phyloP scores from a whole-genome alignment of 2,888 invertebrate genomes.

The Stenodera caucasica region DNA sequence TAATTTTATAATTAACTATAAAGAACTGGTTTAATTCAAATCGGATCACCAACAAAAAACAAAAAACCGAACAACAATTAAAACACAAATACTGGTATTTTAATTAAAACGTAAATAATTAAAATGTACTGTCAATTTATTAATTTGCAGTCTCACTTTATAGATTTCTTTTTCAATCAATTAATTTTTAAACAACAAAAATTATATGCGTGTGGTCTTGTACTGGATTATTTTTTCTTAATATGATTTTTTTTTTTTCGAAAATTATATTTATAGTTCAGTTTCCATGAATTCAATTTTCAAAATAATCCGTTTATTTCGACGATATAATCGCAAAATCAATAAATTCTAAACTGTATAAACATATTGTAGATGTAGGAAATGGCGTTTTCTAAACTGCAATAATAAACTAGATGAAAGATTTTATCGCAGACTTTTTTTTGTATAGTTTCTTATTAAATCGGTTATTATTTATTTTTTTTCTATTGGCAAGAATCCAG shows the following conservation, averaged over 20 bases:
- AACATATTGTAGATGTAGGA: neutral
- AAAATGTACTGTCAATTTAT: conserved; percentile 8
- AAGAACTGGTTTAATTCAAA: conserved; percentile 3
- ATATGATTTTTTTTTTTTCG: neutral
- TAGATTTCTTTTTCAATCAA: neutral
- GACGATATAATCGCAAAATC: conserved; percentile 6
- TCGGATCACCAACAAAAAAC: neutral
- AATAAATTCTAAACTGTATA: neutral
- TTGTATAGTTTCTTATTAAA: neutral
- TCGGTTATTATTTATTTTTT: no score
- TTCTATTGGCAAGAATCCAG: neutral
- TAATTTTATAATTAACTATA: conserved; percentile 4
- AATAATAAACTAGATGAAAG: conserved; percentile 1
- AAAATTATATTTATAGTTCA: neutral
- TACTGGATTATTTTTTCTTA: neutral
- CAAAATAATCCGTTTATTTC: conserved; percentile 5
- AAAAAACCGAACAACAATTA: conserved; percentile 1
- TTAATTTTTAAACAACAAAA: neutral
- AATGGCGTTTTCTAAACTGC: neutral
- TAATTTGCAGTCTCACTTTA: conserved; percentile 3
- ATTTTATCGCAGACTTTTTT: neutral
- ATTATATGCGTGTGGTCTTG: neutral
- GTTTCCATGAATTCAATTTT: conserved; percentile 1
- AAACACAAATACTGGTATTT: neutral
- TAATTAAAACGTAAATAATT: conserved; percentile 6